Base-by-base conservation (phyloP, 2,797 vertebrate genomes). In the Trachops cirrhosus region DNA sequence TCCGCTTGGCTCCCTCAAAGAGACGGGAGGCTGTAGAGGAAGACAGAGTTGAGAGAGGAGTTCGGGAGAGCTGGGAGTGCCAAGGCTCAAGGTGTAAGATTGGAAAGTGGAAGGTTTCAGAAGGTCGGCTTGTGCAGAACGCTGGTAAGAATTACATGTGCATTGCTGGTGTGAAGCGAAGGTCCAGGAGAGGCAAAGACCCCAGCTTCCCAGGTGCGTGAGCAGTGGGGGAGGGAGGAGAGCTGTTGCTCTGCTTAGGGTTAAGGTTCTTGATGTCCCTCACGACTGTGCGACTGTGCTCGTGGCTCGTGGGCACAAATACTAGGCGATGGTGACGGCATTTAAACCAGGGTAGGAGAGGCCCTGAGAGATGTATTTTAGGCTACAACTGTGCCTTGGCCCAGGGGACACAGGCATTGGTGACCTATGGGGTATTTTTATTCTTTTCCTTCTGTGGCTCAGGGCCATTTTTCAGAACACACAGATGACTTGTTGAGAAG, bases 271-370 rank as follows among this genome's bases (percentile, higher is more conserved):
- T 10, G 7, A 15, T 16, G 26, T 48, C 41, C 34, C 75, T 77
- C 29, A 1, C 6, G n/a, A n/a, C n/a, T n/a, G n/a, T 44, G 70
- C 3, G 1, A 10, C 86, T 26, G 26, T 46, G 46, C 70, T 89
- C 44, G 10, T 6, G 44, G n/a, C n/a, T n/a, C n/a, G n/a, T n/a
- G n/a, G 73, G 79, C 87, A 90, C 37, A 67, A 67, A 48, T 62
- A 59, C 2, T 12, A 80, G 78, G 52, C 32, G 57, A 88, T 32
- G 84, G 67, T 41, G 73, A 78, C 3, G 16, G 50, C 37, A 22
- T 79, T 94, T 89, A 44, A 95, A 94, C 80, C 86, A 73, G 95
- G 96, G 26, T 94, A 92, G 87, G 90, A 64, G 44, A 93, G 90
- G 44, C 79, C 54, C 75, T 0, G 74, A 86, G 79, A 57, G 64